A percentile compares a stretch with the other conserved stretches of the same genome.
These are phyloP conservation scores for Hydropotes inermis DNA, from an alignment of 2,113 vertebrate genomes.

Conservation along the genomic window DNA sequence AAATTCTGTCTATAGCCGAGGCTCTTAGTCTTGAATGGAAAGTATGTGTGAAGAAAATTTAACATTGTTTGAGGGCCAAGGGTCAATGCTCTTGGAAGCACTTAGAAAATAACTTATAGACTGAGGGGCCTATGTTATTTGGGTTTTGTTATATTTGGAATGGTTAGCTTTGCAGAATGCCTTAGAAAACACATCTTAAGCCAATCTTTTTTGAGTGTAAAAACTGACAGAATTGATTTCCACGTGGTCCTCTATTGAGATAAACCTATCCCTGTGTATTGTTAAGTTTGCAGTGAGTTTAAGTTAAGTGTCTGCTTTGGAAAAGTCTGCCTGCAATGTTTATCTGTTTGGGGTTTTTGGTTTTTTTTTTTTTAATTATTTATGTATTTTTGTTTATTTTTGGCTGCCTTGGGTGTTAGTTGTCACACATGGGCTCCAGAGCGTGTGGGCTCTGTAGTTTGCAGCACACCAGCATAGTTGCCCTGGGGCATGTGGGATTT, in stretches of 20 bases:
- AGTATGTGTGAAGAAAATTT: background rate
- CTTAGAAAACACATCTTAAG: background rate
- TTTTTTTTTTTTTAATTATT: background rate
- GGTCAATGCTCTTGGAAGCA: background rate
- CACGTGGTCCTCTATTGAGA: background rate
- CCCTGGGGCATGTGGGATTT: background rate
- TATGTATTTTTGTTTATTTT: background rate
- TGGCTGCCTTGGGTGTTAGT: background rate
- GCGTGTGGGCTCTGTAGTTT: background rate
- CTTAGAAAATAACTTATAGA: constrained; percentile 13
- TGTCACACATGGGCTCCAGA: background rate
- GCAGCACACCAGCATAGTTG: background rate
- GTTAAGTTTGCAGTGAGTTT: background rate
- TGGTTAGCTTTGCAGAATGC: background rate
- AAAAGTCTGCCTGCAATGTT: background rate
- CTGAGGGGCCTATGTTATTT: background rate
- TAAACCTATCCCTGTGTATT: background rate
- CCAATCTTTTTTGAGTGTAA: background rate
- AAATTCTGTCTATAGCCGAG: background rate
- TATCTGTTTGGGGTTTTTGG: background rate
- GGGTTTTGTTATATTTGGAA: background rate
- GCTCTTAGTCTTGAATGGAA: background rate
- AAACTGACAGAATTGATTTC: background rate
- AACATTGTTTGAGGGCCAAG: background rate
- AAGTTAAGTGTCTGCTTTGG: background rate